Evolutionary conservation across 2,113 vertebrate genomes (phyloP).

Genomic region (Sceloporus undulatus): DNA sequence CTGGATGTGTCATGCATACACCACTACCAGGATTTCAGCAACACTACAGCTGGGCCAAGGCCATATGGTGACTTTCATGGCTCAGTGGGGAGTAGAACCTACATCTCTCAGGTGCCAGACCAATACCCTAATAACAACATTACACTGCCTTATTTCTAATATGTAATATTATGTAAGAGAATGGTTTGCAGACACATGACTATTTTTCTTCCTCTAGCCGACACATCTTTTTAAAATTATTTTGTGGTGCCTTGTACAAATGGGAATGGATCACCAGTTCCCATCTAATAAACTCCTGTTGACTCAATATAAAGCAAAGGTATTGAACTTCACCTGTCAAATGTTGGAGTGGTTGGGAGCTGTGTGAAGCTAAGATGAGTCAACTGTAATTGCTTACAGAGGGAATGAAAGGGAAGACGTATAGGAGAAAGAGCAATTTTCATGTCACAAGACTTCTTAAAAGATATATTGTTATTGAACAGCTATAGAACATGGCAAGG

Average conservation of each 20-base stretch:
- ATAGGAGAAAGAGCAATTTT: neutral
- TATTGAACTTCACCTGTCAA: neutral
- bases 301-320: neutral
- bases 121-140: too few species aligned
- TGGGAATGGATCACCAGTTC: neutral
- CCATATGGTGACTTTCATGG: too few species aligned
- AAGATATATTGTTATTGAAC: slow-evolving; percentile 27
- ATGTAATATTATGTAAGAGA: too few species aligned
- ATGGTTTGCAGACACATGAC: too few species aligned
- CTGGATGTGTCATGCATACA: too few species aligned
- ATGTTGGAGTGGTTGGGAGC: neutral
- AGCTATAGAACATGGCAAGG: slow-evolving; percentile 12
- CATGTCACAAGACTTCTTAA: neutral
- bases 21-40: too few species aligned
- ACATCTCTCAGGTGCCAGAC: neutral
- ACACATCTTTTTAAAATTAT: neutral
- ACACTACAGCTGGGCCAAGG: too few species aligned
- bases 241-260: too few species aligned
- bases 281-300: slow-evolving; percentile 11
- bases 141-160: too few species aligned
- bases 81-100: neutral
- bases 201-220: too few species aligned
- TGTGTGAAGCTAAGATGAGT: neutral
- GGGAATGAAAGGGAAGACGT: neutral
- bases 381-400: neutral